Evolutionary conservation across 2,797 vertebrate genomes (phyloP), one percentile per base, ranked within the genome.

Genomic region (Tenualosa thibaudeaui): DNA sequence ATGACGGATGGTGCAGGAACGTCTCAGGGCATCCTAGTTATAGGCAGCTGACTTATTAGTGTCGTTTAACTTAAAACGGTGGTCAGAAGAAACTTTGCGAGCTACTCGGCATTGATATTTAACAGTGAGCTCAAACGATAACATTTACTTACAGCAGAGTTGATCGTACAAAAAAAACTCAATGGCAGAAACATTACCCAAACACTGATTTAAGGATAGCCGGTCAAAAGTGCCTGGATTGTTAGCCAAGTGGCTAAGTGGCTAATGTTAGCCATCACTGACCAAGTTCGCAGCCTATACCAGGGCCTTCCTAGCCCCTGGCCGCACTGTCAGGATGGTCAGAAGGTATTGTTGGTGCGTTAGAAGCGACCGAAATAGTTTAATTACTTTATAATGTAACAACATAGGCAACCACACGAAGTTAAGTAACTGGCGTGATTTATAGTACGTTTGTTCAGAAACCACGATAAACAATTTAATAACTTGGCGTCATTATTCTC

Each of bases 381-480:
- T 6, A 7, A 78, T 17, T 46, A 37, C 13, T 78, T 10, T 6
- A 22, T 22, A 6, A 6, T 2, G 15, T 78, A 17, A 37, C 40
- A 78, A 78, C 46, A 19, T 43, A 46, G 19, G 71, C 17, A 78
- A 46, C 17, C 15, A 0, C 4, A n/a, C 3, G 71, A 78, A 2
- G 6, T 6, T 17, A 19, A 46, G 6, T 1, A 78, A 22, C 40
- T 9, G 40, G 19, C 71, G 71, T 78, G 71, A 46, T 78, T 78
- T 43, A 46, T 9, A 8, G 71, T 46, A 17, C 17, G 9, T 26
- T 17, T 81, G 15, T 50, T 19, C 40, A 84, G 51, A 89, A 90
- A 53, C 84, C 84, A 78, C 10, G 43, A 78, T 90, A 90, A 92
- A 93, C 90, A 89, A 86, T 93, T 90, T 71, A 91, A 87, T 84